A percentile compares a stretch with the other conserved stretches of the same genome.
Evolutionary conservation across 2,113 vertebrate genomes (phyloP).

Genomic region (Meles meles): DNA sequence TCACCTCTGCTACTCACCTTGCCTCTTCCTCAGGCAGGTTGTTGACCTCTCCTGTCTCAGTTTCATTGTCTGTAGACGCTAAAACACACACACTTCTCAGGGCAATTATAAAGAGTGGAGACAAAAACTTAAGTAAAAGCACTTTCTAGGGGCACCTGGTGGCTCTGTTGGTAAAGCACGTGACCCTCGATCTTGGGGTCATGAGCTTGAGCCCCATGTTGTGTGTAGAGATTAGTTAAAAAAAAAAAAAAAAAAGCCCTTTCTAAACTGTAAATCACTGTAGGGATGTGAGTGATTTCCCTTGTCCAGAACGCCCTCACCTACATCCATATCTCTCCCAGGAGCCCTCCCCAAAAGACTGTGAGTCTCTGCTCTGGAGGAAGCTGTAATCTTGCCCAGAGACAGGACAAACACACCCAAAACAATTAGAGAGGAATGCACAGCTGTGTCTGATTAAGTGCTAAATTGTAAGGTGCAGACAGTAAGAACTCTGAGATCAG

Average conservation of each 20-base stretch:
- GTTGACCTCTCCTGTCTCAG: background rate
- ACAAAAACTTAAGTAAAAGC: background rate
- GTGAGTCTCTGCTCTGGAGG: background rate
- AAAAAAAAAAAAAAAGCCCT: background rate
- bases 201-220: background rate
- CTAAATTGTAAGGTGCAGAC: conserved; percentile 51
- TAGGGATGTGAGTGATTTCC: background rate
- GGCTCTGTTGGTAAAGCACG: background rate
- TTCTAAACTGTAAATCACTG: background rate
- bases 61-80: background rate
- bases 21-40: background rate
- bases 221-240: background rate
- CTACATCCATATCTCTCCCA: background rate
- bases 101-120: background rate
- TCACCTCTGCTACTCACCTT: background rate
- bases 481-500: conserved; percentile 29
- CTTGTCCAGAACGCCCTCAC: background rate
- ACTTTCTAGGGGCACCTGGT: background rate
- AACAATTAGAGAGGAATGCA: conserved; percentile 67
- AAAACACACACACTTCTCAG: background rate
- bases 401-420: conserved; percentile 45
- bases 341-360: background rate
- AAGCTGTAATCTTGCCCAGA: conserved; percentile 42
- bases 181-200: background rate
- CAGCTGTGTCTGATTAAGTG: conserved; percentile 67